These are phyloP conservation scores for Macrotus californicus DNA, from an alignment of 2,113 vertebrate species.

Conservation along the genomic window DNA sequence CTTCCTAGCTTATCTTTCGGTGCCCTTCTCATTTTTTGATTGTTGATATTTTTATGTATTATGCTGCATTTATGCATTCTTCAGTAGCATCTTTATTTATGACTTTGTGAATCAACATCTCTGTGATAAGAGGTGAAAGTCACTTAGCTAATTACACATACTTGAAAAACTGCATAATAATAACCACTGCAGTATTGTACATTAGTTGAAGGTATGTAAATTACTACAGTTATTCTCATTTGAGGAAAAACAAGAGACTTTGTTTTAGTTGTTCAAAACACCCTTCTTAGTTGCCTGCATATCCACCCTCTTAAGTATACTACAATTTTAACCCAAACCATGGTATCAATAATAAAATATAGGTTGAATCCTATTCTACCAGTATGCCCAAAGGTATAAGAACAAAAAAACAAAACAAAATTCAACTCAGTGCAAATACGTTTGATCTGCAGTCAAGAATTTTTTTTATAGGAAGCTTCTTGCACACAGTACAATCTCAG, in stretches of 20 bases:
- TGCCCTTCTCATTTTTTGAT: constrained; percentile 52
- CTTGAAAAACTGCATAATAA: constrained; percentile 83
- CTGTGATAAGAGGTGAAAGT: constrained; percentile 81
- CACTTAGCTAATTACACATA: constrained; percentile 84
- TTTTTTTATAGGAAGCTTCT: neutral
- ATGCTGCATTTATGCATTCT: constrained; percentile 56
- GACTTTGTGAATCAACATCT: constrained; percentile 81
- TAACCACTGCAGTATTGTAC: constrained; percentile 73
- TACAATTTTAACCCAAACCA: neutral
- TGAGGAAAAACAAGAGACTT: constrained; percentile 69
- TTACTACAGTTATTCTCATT: constrained; percentile 78
- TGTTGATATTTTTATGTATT: constrained; percentile 34
- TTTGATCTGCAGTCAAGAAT: neutral
- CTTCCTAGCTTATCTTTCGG: constrained; percentile 3
- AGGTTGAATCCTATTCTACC: neutral
- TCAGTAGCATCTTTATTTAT: constrained; percentile 83
- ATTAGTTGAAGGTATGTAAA: constrained; percentile 79
- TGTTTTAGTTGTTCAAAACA: constrained; percentile 60
- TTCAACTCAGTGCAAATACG: neutral
- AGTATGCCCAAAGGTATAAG: neutral
- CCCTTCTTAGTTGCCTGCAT: constrained; percentile 38
- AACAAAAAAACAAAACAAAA: neutral
- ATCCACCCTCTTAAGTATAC: constrained; percentile 30
- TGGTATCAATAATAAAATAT: neutral
- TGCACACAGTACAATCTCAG: neutral